These are phyloP conservation scores for Drosophila affinis DNA, from an alignment of 2,888 invertebrate genomes.

Conservation along the genomic window DNA sequence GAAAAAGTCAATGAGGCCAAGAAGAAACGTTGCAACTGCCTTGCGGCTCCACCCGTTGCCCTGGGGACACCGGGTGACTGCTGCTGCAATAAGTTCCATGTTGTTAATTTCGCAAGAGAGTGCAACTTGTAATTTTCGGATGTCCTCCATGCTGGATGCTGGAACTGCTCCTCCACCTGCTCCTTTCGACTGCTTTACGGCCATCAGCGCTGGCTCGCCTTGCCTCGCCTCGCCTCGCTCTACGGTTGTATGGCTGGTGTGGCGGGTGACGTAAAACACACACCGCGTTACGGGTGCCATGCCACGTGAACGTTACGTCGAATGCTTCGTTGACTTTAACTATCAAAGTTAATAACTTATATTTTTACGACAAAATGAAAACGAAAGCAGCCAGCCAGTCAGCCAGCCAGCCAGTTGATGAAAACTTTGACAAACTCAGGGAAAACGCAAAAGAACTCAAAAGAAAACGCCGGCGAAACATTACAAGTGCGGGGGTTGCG, in stretches of 20 bases:
- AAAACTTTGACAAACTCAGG: not conserved
- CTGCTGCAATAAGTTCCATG: conserved; percentile 77
- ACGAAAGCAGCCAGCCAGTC: conserved; percentile 8
- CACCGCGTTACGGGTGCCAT: conserved; percentile 37
- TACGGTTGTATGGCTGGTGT: conserved; percentile 44
- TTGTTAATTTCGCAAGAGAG: conserved; percentile 79
- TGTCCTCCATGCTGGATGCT: conserved; percentile 4
- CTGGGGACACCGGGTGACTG: not conserved
- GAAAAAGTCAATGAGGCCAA: conserved; percentile 66
- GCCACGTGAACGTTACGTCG: conserved; percentile 70
- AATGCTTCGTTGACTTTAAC: conserved; percentile 73
- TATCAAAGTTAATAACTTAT: conserved; percentile 59
- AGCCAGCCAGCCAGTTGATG: not conserved
- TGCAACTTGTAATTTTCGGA: conserved; percentile 73
- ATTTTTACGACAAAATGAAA: conserved; percentile 18
- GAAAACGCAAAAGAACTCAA: not conserved
- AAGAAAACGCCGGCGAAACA: not conserved
- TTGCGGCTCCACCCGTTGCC: not conserved
- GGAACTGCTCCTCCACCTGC: conserved; percentile 7
- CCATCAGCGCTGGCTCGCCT: conserved; percentile 56
- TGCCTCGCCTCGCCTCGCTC: too few relatives aligned
- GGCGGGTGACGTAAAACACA: conserved; percentile 66
- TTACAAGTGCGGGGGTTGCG: not conserved
- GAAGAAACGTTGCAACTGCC: conserved; percentile 1
- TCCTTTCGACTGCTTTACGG: conserved; percentile 43